Conservation (phyloP, 2,888 invertebrate genomes). For the Nemapogon koenigi region DNA sequence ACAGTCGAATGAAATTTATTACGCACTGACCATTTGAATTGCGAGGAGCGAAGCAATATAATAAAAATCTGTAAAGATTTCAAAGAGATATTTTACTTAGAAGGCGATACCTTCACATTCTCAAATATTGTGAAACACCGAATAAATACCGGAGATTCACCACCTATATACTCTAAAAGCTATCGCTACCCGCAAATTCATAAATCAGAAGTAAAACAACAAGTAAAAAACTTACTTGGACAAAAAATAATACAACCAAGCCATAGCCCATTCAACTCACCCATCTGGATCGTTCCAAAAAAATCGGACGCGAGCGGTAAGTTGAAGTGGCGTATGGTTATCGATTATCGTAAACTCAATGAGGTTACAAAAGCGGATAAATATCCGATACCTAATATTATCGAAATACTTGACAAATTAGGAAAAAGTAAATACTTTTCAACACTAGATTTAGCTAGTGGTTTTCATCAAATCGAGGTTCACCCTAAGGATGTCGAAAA, state of each 20-base stretch:
- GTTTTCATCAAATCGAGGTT: conserved; percentile 12
- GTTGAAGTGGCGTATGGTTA: conserved; percentile 11
- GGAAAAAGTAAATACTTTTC: conserved; percentile 18
- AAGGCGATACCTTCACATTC: conserved; percentile 10
- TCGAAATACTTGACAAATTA: conserved; percentile 17
- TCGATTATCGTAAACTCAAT: conserved; percentile 10
- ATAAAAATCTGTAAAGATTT: conserved; percentile 1
- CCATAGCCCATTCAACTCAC: conserved; percentile 5
- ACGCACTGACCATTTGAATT: conserved; percentile 6
- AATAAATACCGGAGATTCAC: conserved; percentile 14
- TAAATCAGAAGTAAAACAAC: conserved; percentile 15
- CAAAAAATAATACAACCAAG: conserved; percentile 13
- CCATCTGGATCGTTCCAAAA: conserved; percentile 16
- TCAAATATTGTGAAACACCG: conserved; percentile 14
- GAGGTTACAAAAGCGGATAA: conserved; percentile 10
- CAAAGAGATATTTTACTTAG: conserved; percentile 5
- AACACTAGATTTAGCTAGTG: conserved; percentile 15
- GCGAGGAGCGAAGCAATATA: not conserved
- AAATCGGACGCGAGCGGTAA: conserved; percentile 13
- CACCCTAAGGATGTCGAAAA: conserved; percentile 18
- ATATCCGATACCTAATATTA: conserved; percentile 11
- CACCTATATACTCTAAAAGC: conserved; percentile 16
- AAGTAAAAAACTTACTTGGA: conserved; percentile 12
- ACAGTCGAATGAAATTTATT: too few relatives aligned
- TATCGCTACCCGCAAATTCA: conserved; percentile 19